Percentiles rank a stretch among this genome's conserved stretches.
Conservation (phyloP, 2,113 vertebrate genomes). For the Leucosticte australis region DNA sequence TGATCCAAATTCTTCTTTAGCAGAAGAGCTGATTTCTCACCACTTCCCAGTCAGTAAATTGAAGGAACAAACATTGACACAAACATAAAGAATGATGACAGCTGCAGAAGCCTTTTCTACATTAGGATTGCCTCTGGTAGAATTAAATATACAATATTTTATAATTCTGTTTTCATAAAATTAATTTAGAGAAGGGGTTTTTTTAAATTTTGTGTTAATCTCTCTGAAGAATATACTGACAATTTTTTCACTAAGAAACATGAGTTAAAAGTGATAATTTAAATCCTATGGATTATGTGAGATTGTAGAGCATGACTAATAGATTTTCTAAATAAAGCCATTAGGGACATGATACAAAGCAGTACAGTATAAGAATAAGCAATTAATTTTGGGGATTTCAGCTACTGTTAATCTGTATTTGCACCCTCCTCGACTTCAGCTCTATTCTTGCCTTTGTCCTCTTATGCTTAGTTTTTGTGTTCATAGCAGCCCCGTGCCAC, state of each 20-base stretch:
- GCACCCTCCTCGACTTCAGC: background rate
- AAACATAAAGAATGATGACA: constrained; percentile 2
- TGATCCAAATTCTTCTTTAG: background rate
- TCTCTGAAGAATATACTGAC: constrained; percentile 29
- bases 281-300: constrained; percentile 34
- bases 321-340: constrained; percentile 45
- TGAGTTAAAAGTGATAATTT: constrained; percentile 53
- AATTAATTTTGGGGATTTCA: background rate
- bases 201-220: constrained; percentile 26
- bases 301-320: constrained; percentile 11
- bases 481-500: background rate
- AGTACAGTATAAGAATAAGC: background rate
- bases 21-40: background rate
- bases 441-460: background rate
- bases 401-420: background rate
- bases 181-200: constrained; percentile 26
- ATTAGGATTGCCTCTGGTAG: background rate
- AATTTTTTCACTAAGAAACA: constrained; percentile 46
- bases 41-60: background rate
- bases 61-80: background rate
- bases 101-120: background rate
- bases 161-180: background rate
- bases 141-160: constrained; percentile 33
- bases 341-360: background rate
- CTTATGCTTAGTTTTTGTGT: background rate